phyloP scores from a whole-genome alignment of 2,888 invertebrate genomes.

The Lepidocyrtinus sp. region DNA sequence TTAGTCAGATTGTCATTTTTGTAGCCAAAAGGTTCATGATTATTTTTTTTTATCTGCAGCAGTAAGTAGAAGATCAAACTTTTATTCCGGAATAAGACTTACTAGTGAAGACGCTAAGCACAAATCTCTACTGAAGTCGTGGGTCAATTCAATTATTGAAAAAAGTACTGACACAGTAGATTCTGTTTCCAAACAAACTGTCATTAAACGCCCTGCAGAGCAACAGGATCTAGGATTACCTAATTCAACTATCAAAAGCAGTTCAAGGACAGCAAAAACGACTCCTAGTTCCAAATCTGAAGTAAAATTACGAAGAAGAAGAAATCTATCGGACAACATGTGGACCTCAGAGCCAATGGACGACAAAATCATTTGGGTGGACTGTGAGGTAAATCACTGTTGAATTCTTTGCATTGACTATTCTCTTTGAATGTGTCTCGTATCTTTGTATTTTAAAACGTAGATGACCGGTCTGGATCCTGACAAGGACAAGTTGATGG shows the following conservation, averaged over 20 bases:
- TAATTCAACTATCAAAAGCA: conserved; percentile 14
- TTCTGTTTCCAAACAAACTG: background rate
- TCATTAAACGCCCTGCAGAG: background rate
- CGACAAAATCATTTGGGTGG: conserved; percentile 66
- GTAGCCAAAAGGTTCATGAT: background rate
- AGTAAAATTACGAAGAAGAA: background rate
- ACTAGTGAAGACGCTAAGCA: background rate
- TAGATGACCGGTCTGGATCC: conserved; percentile 92
- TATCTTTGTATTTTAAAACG: too few relatives aligned
- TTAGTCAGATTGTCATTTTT: background rate
- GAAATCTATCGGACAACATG: conserved; percentile 30
- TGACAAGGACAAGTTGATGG: conserved; percentile 84
- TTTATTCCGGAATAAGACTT: background rate
- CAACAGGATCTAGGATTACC: too few relatives aligned
- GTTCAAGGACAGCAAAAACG: background rate
- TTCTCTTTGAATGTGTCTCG: conserved; percentile 64
- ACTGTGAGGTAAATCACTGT: conserved; percentile 62
- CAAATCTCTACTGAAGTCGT: background rate
- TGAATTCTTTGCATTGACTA: conserved; percentile 20
- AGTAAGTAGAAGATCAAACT: background rate
- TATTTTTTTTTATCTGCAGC: background rate
- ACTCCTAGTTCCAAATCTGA: background rate
- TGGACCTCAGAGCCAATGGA: conserved; percentile 48
- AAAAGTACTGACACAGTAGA: background rate
- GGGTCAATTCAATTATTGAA: background rate